These are phyloP conservation scores for human DNA, from an alignment of 2,113 vertebrate species.

Conservation along the genomic window GRCh38 chr1:220911001-220911500, in stretches of 20 bases:
- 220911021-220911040: background rate
- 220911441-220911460: background rate
- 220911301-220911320: background rate
- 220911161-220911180: accelerated
- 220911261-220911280: background rate
- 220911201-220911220: background rate
- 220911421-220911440: background rate
- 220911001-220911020: background rate
- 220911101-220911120: background rate
- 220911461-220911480: too few relatives aligned
- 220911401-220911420: background rate
- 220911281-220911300: background rate
- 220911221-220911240: background rate
- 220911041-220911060: background rate
- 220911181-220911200: background rate
- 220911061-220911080: background rate
- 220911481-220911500: background rate
- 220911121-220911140: background rate
- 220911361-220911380: accelerated
- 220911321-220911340: accelerated
- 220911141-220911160: accelerated
- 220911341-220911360: background rate
- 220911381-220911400: accelerated
- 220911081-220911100: accelerated
- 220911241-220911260: accelerated